Base-by-base conservation (phyloP, 2,113 vertebrate genomes). In the Gallinago paraguaiae region DNA sequence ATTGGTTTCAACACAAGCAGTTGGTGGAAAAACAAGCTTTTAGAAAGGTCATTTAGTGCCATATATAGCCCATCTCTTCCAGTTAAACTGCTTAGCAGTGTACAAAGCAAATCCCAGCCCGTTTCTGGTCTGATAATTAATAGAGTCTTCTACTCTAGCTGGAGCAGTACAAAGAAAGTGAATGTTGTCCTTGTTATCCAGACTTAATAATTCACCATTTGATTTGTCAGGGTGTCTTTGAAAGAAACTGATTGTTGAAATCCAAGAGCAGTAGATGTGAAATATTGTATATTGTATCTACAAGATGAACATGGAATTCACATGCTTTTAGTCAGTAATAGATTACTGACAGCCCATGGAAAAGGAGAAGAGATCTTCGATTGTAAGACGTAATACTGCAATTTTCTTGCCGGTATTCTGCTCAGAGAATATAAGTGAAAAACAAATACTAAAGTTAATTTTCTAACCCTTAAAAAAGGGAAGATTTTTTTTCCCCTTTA, bases 1-100 rank as follows among this genome's bases (percentile, higher is more conserved):
- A 98, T 87, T 94, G 97, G 96, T 96, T 97, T 97, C 97, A 96
- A 94, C 94, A 95, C 41, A 94, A 95, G 93, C 94, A 90, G 88
- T 96, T 97, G 96, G 93, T 94, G 88, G 87, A 97, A 97, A 97
- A 97, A 95, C 68, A 94, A 96, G 97, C 96, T 97, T 97, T 98
- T 94, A 93, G 95, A 94, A 97, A 98, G 97, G 96, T 97, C 94
- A 95, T 93, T 96, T 95, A 93, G 90, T 96, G 94, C 88, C 94
- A 87, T 85, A 94, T 22, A 97, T 88, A 95, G 86, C 96, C 89
- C 95, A 97, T 96, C 90, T 96, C 92, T 93, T 82, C 54, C 70
- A 92, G 95, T 94, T 96, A 96, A 97, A 97, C 84, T 82, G 67
- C 90, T 97, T 86, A 97, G 75, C 86, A 84, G 68, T 64, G 86